Evolutionary conservation across 2,113 vertebrate species (phyloP), one percentile per base, ranked within the genome.

Genomic region (Galeopterus variegatus): DNA sequence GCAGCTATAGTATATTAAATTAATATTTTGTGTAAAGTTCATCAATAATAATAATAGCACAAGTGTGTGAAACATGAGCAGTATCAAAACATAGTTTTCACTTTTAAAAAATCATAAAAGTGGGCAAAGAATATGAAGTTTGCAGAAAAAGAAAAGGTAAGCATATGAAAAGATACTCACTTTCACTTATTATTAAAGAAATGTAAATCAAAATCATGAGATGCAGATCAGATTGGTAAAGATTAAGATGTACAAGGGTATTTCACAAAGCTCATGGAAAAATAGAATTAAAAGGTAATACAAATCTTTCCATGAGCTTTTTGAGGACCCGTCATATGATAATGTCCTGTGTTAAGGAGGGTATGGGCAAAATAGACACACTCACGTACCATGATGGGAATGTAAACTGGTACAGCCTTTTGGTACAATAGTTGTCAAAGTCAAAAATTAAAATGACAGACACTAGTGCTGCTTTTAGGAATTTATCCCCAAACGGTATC

Each of bases 111-210:
- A 45, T 69, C 5, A 36, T 69, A 67, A 76, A 80, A 81, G 26
- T 76, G 23, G 5, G 3, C 69, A 95, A 85, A 82, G 28, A 65
- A 82, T 91, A 48, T 64, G 23, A 95, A 90, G 11, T 81, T 64
- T 83, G 36, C 54, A 79, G 36, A 82, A 62, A 86, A 65, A 48
- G 79, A 83, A 88, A 92, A 72, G 33, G 26, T 82, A 90, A 90
- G 48, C 87, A 64, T 50, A 79, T 93, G 75, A 76, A 86, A 62
- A 94, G 58, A 92, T 64, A 33, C 0, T 19, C 58, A 73, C 1
- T 45, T 65, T 76, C 31, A 50, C 79, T 90, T 90, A 31, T 1
- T 73, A 19, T 81, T 87, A 88, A 65, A 95, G 60, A 90, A 48
- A n/a, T 72, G 26, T 9, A 88, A 48, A 56, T 86, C 28, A 79